Conservation (phyloP, 2,888 invertebrate species). For the Melikaiella ostensackeni region DNA sequence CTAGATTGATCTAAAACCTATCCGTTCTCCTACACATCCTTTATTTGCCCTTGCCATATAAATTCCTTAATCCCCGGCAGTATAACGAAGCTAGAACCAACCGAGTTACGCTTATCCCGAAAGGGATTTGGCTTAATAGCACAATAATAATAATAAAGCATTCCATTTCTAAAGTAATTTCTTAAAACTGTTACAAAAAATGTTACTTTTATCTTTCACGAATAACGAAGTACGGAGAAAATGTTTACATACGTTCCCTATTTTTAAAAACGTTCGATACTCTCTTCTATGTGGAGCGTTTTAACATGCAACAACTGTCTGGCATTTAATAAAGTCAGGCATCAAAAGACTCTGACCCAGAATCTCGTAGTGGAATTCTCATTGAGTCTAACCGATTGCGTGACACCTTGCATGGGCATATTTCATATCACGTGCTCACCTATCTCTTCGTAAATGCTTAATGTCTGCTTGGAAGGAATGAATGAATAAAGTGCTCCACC, state of each 20-base stretch:
- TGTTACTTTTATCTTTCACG: neutral
- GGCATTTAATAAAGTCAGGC: constrained; percentile 32
- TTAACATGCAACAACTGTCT: constrained; percentile 7
- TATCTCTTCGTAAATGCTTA: constrained; percentile 15
- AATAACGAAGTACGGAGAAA: neutral
- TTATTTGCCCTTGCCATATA: too few relatives aligned
- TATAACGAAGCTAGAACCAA: too few relatives aligned
- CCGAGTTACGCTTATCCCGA: too few relatives aligned
- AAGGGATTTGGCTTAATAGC: too few relatives aligned
- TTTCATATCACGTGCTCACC: constrained; percentile 25
- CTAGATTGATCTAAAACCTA: too few relatives aligned
- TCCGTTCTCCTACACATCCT: too few relatives aligned
- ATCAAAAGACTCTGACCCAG: constrained; percentile 34
- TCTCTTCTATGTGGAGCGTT: neutral
- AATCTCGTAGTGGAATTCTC: constrained; percentile 21
- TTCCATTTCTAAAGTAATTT: too few relatives aligned
- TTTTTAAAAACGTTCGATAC: neutral
- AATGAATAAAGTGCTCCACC: neutral
- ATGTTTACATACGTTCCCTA: neutral
- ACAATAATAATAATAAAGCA: too few relatives aligned
- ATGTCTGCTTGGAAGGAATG: neutral
- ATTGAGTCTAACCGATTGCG: constrained; percentile 16
- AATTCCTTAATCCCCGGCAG: too few relatives aligned
- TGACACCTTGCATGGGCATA: constrained; percentile 34
- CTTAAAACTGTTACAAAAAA: too few relatives aligned